These are phyloP conservation scores for Spatulosminthurus flaviceps DNA, from an alignment of 2,888 invertebrate species.

Conservation along the genomic window DNA sequence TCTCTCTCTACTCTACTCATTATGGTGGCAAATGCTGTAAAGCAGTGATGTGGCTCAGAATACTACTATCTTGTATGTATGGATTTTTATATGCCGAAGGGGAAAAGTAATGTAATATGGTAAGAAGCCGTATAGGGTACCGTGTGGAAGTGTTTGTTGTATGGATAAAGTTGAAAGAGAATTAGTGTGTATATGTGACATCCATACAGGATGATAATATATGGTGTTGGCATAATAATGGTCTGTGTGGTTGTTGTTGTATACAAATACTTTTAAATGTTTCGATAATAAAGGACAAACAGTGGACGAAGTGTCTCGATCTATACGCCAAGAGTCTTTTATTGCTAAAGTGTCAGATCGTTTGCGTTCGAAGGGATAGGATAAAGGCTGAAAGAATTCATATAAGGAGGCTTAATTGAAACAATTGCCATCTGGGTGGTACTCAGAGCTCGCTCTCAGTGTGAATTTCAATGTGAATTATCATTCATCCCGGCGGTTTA, in stretches of 20 bases:
- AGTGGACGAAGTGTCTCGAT: not conserved
- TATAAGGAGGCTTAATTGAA: conserved; percentile 33
- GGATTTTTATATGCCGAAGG: not conserved
- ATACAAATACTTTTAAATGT: too few relatives aligned
- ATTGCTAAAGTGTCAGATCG: conserved; percentile 5
- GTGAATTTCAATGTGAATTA: conserved; percentile 44
- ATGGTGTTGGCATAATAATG: too few relatives aligned
- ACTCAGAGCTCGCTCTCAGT: conserved; percentile 29
- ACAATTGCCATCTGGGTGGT: conserved; percentile 42
- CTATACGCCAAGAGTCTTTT: not conserved
- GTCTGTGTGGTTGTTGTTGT: too few relatives aligned
- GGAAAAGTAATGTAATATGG: not conserved
- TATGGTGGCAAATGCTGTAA: too few relatives aligned
- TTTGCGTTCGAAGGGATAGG: not conserved
- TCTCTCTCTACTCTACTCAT: too few relatives aligned
- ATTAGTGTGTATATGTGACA: too few relatives aligned
- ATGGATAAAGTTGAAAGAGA: not conserved
- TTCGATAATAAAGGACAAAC: not conserved
- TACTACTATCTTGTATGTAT: too few relatives aligned
- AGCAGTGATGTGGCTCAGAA: too few relatives aligned
- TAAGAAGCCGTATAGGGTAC: not conserved
- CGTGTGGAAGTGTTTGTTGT: not conserved
- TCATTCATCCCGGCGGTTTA: conserved; percentile 43
- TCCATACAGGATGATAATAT: not conserved
- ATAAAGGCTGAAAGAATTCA: conserved; percentile 2